A percentile compares a stretch with the other conserved stretches of the same genome.
phyloP scores from a whole-genome alignment of 2,113 vertebrate genomes.

The Calypte anna region DNA sequence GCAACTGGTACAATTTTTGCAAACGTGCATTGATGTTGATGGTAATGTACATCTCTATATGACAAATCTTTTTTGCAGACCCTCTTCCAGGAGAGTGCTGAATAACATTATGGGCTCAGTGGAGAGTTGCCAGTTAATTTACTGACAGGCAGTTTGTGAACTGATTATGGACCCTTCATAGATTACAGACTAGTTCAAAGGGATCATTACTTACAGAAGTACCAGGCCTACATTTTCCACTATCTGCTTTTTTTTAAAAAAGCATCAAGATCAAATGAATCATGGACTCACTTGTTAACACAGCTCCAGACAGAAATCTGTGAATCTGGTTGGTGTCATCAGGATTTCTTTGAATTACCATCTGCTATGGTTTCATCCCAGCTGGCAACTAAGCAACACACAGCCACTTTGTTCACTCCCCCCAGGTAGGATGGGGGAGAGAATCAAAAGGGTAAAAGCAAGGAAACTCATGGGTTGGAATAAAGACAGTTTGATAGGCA shows the following conservation, averaged over 20 bases:
- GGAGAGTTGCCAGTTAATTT: not conserved
- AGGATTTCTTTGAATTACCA: not conserved
- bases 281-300: not conserved
- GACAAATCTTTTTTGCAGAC: not conserved
- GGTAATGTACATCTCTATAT: not conserved
- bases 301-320: not conserved
- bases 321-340: not conserved
- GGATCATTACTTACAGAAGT: not conserved
- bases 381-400: no score
- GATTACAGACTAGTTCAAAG: not conserved
- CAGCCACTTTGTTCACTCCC: no score
- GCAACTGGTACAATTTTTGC: not conserved
- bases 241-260: not conserved
- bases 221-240: not conserved
- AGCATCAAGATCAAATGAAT: not conserved
- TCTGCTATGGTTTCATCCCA: not conserved
- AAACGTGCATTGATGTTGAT: not conserved
- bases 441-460: no score
- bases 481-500: no score
- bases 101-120: not conserved
- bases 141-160: not conserved
- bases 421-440: no score
- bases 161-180: conserved; percentile 3
- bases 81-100: not conserved
- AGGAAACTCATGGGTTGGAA: no score